Evolutionary conservation across 1,140 invertebrate species (phyloP), one percentile per base, ranked within the genome.

Genomic region (Sitophilus oryzae): DNA sequence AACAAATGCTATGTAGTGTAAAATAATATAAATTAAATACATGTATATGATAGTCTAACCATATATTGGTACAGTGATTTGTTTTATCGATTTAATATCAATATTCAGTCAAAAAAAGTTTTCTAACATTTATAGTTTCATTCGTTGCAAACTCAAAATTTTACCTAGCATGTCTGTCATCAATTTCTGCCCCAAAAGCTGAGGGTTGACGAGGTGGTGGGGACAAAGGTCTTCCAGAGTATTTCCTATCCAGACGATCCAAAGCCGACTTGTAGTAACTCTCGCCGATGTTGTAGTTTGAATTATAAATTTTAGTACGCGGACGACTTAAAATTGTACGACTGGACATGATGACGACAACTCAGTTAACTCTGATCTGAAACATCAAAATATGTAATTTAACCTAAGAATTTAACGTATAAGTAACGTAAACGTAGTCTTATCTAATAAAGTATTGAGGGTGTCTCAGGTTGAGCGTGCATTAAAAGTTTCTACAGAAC

Each of bases 221-320:
- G 34, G 75, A 78, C 34, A 73, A 67, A 42, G 68, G 77, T 38
- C 69, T 71, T 2, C 74, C 75, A 22, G 80, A 78, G 59, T 79
- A 79, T 70, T 86, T 86, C 48, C 83, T 77, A 67, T 89, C 84
- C 60, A 89, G 70, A 49, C 82, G 76, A 68, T 88, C 84, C 16
- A 89, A 75, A 59, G 85, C 81, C 10, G 83, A 79, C 56, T 82
- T 83, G 72, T 88, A 88, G 68, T 87, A 86, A 59, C 82, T 85
- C 67, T 88, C 82, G 37, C 85, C 85, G 68, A 85, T 85, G 72
- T 86, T 81, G 71, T 88, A 88, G 66, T 88, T 89, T 69, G 84
- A 86, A 64, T 86, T 83, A 66, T 89, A 88, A 56, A 89, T 81
- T 67, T 81, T 80, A 8, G 85, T 88, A 48, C 85, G 78, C 60